These are phyloP conservation scores for Patella caerulea DNA, from an alignment of 2,888 invertebrate genomes.

Conservation along the genomic window DNA sequence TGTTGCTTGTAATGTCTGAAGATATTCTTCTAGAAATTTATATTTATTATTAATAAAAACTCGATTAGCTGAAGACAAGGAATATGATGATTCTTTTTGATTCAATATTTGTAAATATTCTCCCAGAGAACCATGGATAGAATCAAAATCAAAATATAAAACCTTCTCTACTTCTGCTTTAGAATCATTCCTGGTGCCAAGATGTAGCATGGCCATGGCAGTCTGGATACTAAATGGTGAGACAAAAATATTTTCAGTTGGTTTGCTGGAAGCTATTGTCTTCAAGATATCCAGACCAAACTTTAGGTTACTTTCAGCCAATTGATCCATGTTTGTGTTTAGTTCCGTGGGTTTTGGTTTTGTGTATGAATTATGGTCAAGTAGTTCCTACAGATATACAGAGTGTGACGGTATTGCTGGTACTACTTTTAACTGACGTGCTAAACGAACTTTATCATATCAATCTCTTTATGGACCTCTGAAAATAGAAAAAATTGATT, in stretches of 20 bases:
- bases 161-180: constrained; percentile 56
- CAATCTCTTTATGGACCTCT: too few species aligned
- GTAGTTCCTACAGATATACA: too few species aligned
- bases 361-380: too few species aligned
- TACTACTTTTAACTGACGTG: too few species aligned
- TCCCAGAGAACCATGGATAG: constrained; percentile 38
- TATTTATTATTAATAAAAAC: constrained; percentile 49
- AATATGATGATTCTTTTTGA: constrained; percentile 38
- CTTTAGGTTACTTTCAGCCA: constrained; percentile 30
- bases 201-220: constrained; percentile 70
- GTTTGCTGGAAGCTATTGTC: constrained; percentile 5
- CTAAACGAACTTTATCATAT: too few species aligned
- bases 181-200: constrained; percentile 70
- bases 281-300: constrained; percentile 34
- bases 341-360: too few species aligned
- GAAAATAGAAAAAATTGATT: too few species aligned
- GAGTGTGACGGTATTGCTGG: too few species aligned
- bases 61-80: constrained; percentile 59
- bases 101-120: constrained; percentile 39
- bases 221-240: constrained; percentile 71
- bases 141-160: constrained; percentile 38
- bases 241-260: constrained; percentile 60
- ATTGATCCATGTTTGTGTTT: not conserved
- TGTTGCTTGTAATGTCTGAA: constrained; percentile 39
- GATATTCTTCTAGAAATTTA: constrained; percentile 48